Evolutionary conservation across 1,140 invertebrate species (phyloP).

Genomic region (Grapholita molesta): DNA sequence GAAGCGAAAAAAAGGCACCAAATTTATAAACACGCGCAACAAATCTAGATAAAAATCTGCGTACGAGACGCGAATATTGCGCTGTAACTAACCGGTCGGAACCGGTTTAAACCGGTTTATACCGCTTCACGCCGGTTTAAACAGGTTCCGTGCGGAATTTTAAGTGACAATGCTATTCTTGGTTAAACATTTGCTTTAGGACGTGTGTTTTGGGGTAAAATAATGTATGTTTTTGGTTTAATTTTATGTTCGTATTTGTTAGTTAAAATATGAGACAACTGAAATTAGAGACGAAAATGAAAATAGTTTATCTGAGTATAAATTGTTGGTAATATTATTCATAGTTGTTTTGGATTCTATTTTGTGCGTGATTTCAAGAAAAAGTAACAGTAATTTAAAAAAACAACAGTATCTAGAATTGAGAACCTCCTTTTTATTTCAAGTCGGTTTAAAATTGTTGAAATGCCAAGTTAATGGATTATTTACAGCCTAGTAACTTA

Average conservation of each 20-base stretch:
- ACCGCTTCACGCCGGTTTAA: neutral
- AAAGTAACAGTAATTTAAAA: too few relatives aligned
- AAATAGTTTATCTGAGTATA: too few relatives aligned
- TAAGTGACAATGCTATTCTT: neutral
- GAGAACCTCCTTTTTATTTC: too few relatives aligned
- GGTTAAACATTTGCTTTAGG: neutral
- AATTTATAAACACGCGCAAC: slow-evolving; percentile 4
- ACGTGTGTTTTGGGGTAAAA: neutral
- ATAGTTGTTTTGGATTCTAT: too few relatives aligned
- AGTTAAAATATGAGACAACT: neutral
- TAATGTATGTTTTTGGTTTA: neutral
- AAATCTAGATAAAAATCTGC: slow-evolving; percentile 11
- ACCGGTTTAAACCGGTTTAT: slow-evolving; percentile 3
- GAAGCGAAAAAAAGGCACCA: neutral
- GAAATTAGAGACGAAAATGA: neutral
- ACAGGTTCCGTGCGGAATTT: slow-evolving; percentile 1
- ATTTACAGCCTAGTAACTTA: too few relatives aligned
- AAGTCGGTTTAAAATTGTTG: too few relatives aligned
- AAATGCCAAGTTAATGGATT: too few relatives aligned
- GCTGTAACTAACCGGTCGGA: neutral
- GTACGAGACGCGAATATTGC: too few relatives aligned
- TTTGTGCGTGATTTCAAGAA: too few relatives aligned
- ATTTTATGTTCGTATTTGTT: neutral
- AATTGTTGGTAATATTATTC: too few relatives aligned
- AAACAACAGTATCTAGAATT: too few relatives aligned